These are phyloP conservation scores for Acanthurus tractus DNA, from an alignment of 2,797 vertebrate species.

Conservation along the genomic window DNA sequence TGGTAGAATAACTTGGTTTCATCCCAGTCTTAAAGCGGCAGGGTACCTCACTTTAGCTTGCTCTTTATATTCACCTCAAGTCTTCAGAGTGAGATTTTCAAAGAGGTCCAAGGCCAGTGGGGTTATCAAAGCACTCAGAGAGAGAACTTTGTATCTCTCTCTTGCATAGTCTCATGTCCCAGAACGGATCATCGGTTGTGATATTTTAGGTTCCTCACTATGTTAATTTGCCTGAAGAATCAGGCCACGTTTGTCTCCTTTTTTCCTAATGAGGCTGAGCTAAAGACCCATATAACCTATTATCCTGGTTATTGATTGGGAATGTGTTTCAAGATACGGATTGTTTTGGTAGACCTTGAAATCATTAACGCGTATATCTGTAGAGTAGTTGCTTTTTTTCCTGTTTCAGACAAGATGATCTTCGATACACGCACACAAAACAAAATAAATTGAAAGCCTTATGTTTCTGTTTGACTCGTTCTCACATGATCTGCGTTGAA, in stretches of 20 bases:
- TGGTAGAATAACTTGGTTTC: slow-evolving; percentile 76
- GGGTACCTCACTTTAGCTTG: slow-evolving; percentile 54
- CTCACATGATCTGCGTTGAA: slow-evolving; percentile 45
- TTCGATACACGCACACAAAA: neutral
- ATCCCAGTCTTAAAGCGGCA: slow-evolving; percentile 80
- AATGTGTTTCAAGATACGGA: slow-evolving; percentile 43
- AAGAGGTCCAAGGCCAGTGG: slow-evolving; percentile 70
- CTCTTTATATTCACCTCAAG: slow-evolving; percentile 73
- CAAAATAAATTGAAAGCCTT: slow-evolving; percentile 22
- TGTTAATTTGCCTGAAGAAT: slow-evolving; percentile 84
- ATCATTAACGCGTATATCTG: slow-evolving; percentile 42
- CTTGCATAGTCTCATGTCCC: slow-evolving; percentile 69
- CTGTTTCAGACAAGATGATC: slow-evolving; percentile 8
- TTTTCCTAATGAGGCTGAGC: slow-evolving; percentile 78
- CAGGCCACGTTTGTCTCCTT: slow-evolving; percentile 77
- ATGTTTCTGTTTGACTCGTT: slow-evolving; percentile 38
- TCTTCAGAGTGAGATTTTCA: slow-evolving; percentile 63
- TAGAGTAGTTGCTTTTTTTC: neutral
- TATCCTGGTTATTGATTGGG: slow-evolving; percentile 77
- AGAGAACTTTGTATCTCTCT: slow-evolving; percentile 59
- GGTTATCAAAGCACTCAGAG: slow-evolving; percentile 68
- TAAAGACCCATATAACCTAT: slow-evolving; percentile 77
- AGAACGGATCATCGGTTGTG: slow-evolving; percentile 72
- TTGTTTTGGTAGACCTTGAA: slow-evolving; percentile 61
- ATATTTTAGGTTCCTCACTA: slow-evolving; percentile 80